Evolutionary conservation across 2,797 vertebrate species (phyloP).

Genomic region (Labroides dimidiatus): DNA sequence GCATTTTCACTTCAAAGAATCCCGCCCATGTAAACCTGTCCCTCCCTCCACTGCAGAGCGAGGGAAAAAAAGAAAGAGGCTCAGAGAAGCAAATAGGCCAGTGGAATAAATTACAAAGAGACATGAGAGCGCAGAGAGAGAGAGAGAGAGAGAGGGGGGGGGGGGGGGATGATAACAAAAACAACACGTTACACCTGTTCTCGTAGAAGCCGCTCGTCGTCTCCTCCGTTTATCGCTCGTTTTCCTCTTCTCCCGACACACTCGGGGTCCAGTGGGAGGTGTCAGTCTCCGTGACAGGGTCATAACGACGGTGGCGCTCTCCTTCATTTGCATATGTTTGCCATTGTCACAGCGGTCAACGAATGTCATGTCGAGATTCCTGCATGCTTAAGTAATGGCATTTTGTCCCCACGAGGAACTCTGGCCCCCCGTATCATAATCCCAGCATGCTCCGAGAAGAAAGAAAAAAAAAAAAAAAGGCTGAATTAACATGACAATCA

Average conservation of each 20-base stretch:
- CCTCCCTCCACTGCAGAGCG: slow-evolving; percentile 43
- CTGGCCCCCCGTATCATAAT: slow-evolving; percentile 47
- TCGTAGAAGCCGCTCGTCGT: slow-evolving; percentile 4
- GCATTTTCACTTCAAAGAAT: slow-evolving; percentile 76
- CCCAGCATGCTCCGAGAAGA: slow-evolving; percentile 14
- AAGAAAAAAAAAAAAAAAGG: slow-evolving; percentile 2
- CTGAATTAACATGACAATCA: slow-evolving; percentile 70
- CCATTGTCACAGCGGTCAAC: slow-evolving; percentile 79
- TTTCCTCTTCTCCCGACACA: slow-evolving; percentile 4
- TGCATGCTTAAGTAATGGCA: slow-evolving; percentile 74
- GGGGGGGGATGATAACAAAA: slow-evolving; percentile 36
- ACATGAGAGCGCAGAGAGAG: slow-evolving; percentile 28
- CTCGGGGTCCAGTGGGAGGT: slow-evolving; percentile 63
- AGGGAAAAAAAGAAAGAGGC: slow-evolving; percentile 16
- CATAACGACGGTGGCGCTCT: slow-evolving; percentile 68
- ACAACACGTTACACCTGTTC: slow-evolving; percentile 60
- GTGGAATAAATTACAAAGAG: slow-evolving; percentile 45
- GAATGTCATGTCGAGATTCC: slow-evolving; percentile 76
- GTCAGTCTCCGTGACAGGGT: slow-evolving; percentile 69
- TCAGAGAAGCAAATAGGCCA: slow-evolving; percentile 49
- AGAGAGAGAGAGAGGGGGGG: too few species aligned
- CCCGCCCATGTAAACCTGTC: slow-evolving; percentile 64
- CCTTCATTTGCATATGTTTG: slow-evolving; percentile 80
- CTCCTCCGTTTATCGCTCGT: slow-evolving; percentile 30
- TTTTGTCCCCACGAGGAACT: slow-evolving; percentile 70